A percentile compares a stretch with the other conserved stretches of the same genome.
phyloP scores from a whole-genome alignment of 1,140 invertebrate species.

The Amyelois transitella region DNA sequence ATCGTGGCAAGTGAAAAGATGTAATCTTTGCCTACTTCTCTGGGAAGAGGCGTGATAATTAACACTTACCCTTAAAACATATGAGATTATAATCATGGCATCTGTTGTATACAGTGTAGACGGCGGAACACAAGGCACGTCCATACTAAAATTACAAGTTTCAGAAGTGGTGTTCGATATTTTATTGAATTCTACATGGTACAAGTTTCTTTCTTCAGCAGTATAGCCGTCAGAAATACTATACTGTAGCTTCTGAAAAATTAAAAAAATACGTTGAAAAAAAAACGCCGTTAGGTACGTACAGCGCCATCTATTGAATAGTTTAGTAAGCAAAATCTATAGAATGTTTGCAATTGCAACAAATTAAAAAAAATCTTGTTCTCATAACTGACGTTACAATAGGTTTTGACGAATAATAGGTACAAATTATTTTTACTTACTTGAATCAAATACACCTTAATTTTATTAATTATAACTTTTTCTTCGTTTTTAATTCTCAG shows the following conservation, averaged over 20 bases:
- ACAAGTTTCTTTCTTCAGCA: conserved; percentile 35
- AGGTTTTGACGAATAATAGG: too few species aligned
- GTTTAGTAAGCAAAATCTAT: background rate
- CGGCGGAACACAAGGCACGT: conserved; percentile 39
- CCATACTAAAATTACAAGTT: conserved; percentile 33
- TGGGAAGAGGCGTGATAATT: too few species aligned
- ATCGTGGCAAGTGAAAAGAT: too few species aligned
- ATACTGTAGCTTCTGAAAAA: conserved; percentile 52
- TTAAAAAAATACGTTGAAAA: background rate
- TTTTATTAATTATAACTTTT: conserved; percentile 39
- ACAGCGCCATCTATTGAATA: background rate
- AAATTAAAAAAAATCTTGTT: too few species aligned
- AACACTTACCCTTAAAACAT: conserved; percentile 42
- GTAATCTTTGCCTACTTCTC: too few species aligned
- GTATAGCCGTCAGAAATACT: conserved; percentile 37
- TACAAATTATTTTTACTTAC: conserved; percentile 20
- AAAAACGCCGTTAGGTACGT: background rate
- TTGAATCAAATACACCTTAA: conserved; percentile 40
- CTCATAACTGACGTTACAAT: too few species aligned
- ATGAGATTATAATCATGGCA: conserved; percentile 47
- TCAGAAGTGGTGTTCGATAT: conserved; percentile 30
- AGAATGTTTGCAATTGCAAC: too few species aligned
- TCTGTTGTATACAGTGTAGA: conserved; percentile 35
- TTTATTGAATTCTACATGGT: conserved; percentile 27
- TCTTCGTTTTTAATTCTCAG: conserved; percentile 44